Evolutionary conservation across 2,888 invertebrate species (phyloP).

Genomic region (Zaprionus obscuricornis): DNA sequence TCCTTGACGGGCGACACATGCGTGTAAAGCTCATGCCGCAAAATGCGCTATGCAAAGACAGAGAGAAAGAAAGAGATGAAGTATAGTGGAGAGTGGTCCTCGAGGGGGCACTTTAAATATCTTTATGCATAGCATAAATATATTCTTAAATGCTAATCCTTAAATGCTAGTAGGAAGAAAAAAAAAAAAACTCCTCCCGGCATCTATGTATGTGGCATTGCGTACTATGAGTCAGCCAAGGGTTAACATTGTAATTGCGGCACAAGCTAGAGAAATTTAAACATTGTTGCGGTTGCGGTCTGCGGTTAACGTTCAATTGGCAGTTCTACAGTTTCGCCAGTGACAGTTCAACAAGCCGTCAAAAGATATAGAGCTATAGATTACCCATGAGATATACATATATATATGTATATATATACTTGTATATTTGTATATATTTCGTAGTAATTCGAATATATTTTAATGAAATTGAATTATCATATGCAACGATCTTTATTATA

Average conservation of each 20-base stretch:
- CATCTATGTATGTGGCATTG: slow-evolving; percentile 17
- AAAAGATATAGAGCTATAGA: too few species aligned
- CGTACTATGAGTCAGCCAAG: slow-evolving; percentile 46
- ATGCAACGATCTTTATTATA: too few species aligned
- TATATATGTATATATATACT: too few species aligned
- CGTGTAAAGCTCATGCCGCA: slow-evolving; percentile 57
- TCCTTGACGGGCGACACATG: slow-evolving; percentile 64
- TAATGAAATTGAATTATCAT: too few species aligned
- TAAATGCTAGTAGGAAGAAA: slow-evolving; percentile 26
- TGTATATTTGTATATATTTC: too few species aligned
- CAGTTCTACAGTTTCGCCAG: too few species aligned
- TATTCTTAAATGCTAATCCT: slow-evolving; percentile 64
- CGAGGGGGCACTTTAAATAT: slow-evolving; percentile 56
- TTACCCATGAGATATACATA: too few species aligned
- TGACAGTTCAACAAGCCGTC: too few species aligned
- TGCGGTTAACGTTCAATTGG: background rate
- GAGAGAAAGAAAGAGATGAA: too few species aligned
- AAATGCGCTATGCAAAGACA: too few species aligned
- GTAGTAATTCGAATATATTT: too few species aligned
- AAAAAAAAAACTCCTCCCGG: background rate
- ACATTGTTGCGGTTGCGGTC: slow-evolving; percentile 63
- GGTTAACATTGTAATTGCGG: slow-evolving; percentile 7
- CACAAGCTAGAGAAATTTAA: slow-evolving; percentile 17
- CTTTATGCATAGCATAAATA: slow-evolving; percentile 64
- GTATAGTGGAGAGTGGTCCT: slow-evolving; percentile 7